Base-by-base conservation (phyloP, 2,888 invertebrate genomes). In the Scaptomyza caliginosa region DNA sequence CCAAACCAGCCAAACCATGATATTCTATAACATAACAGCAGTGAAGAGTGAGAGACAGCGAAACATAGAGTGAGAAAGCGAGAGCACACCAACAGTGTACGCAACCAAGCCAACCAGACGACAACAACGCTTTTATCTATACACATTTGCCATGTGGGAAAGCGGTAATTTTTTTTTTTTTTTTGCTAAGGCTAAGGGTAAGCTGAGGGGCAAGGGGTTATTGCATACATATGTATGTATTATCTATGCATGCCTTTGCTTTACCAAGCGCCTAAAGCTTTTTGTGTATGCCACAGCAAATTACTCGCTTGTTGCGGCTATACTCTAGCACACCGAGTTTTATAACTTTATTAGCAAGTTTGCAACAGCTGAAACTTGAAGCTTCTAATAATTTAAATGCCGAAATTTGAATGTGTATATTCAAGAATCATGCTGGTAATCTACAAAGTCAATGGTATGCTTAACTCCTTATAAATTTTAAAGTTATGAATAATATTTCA, bases 181-280 rank as follows among this genome's bases (percentile, higher is more conserved):
- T 1, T 16, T 17, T 13, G 10, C 5, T 8, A 28, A 13, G 2
- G 7, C 16, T 7, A 8, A 0, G 8, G 8, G 3, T n/a, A n/a
- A 8, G 6, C 17, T 32, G 34, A 16, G 55, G 21, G 39, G 4
- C 21, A 19, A 13, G 32, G 19, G 49, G 52, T 32, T 34, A 46
- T 49, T 54, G 51, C 46, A 56, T 32, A 54, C 55, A 60, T 42
- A 51, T 51, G 38, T 67, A 30, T 64, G 58, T 59, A 49, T 67
- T 81, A 74, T 68, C 68, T 73, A 63, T 58, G 65, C 67, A 80
- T 62, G 72, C 36, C 57, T 75, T 46, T 75, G 58, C 45, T 71
- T 49, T 62, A 62, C 51, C 57, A 66, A 71, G 56, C 62, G 81
- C 81, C 85, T 59, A 51, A 57, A 78, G 81, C 82, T 59, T 76